Base-by-base conservation (phyloP, 2,113 vertebrate genomes). In the Meles meles region DNA sequence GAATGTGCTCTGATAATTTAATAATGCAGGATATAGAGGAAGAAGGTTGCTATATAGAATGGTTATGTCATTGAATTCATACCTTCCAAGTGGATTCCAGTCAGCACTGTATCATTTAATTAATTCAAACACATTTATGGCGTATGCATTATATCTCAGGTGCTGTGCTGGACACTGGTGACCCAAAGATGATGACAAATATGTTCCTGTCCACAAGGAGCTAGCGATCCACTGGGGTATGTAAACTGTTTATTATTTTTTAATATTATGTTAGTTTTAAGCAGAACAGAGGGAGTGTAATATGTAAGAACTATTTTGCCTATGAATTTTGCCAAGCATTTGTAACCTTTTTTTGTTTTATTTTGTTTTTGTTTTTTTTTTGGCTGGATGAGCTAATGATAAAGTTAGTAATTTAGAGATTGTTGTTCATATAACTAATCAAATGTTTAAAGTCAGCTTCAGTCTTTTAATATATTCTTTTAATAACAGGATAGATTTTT, bases 181-280 rank as follows among this genome's bases (percentile, higher is more conserved):
- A 84, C 90, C 84, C 92, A 67, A 85, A 97, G 97, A 97, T 96
- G 97, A 85, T 96, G 63, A 61, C 17, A 27, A 93, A 37, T 42
- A 94, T 47, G 76, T 52, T 55, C 85, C 84, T 97, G 94, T 65
- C 93, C 44, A 42, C 63, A 34, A 98, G 97, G 95, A 97, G 97
- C 63, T 98, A 98, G 97, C 84, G 1, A 88, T 76, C 88, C 34
- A 69, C 80, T 72, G 76, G 72, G 90, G 97, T 97, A 96, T 72
- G 98, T 96, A 57, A 69, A 65, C 10, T 27, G 8, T n/a, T 88
- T 42, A 27, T 79, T 61, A 25, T 61, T 93, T 79, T 91, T 34
- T 52, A 79, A 29, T 61, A 77, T 14, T n/a, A 34, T 34, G 9
- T 69, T 79, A 85, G 42, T 67, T 47, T 90, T 39, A 81, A 31